Evolutionary conservation across 2,888 invertebrate species (phyloP), one percentile per base, ranked within the genome.

Genomic region (Tachina fera): DNA sequence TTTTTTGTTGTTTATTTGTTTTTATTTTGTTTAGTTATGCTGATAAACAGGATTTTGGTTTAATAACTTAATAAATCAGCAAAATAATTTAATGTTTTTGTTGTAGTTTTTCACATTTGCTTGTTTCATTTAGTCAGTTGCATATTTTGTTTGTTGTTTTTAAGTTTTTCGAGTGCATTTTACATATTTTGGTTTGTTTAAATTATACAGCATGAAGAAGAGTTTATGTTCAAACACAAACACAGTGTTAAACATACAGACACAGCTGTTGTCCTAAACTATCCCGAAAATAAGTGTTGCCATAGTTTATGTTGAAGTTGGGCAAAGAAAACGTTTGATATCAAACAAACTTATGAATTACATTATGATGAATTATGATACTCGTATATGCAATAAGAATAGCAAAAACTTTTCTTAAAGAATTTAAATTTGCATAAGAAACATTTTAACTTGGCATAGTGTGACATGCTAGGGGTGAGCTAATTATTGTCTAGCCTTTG

Each of bases 41-140:
- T 16, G 5, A 58, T 77, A 77, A 77, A 77, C 68, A 58, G 49
- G 58, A 49, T 68, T 68, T 68, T 68, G 19, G n/a, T 68, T 49
- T 51, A 68, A 68, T 49, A 68, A 49, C 76, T 58, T 47, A 51
- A 68, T 77, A 68, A 68, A 60, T 68, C 49, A 60, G 58, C 60
- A 68, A 68, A 58, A 67, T 76, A 41, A 39, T 60, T 58, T 10
- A 10, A 45, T 3, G 45, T 39, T 49, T 60, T 19, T 45, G 4
- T 19, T 19, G 6, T 63, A 45, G 9, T 45, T 51, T 14, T 45
- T 14, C 31, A 41, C 13, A 19, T 51, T 39, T 45, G 14, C 22
- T 10, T 10, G n/a, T 9, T 19, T 47, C 19, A 22, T 11, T 19
- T 58, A 0, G 58, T 58, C 11, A 6, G 3, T 31, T 31, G 31